Conservation (phyloP, 2,888 invertebrate genomes). For the Eristalis pertinax region DNA sequence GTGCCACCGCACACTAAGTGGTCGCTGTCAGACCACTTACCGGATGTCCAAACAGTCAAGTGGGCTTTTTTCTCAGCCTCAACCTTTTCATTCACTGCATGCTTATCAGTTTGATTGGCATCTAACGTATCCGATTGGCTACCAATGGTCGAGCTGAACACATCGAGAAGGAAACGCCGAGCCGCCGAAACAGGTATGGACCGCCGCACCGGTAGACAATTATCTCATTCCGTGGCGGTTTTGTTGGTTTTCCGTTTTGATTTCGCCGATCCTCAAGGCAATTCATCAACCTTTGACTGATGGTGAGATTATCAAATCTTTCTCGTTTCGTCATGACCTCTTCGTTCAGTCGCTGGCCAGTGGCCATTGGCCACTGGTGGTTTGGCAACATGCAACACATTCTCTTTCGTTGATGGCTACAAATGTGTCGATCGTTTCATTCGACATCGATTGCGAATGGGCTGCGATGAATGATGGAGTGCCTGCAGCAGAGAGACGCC, state of each 20-base stretch:
- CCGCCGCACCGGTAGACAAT: neutral
- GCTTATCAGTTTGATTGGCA: neutral
- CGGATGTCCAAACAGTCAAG: neutral
- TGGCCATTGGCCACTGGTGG: neutral
- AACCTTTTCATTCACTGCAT: neutral
- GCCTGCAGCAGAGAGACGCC: too few relatives aligned
- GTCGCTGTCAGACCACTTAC: neutral
- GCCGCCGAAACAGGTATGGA: neutral
- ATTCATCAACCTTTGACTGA: constrained; percentile 1
- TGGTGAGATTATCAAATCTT: neutral
- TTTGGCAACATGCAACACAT: neutral
- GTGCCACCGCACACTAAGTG: neutral
- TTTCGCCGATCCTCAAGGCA: neutral
- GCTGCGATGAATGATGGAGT: too few relatives aligned
- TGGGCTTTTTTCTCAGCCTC: neutral
- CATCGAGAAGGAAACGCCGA: too few relatives aligned
- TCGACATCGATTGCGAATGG: neutral
- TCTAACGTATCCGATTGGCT: neutral
- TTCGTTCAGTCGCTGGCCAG: neutral
- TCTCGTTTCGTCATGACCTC: neutral
- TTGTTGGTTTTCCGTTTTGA: neutral
- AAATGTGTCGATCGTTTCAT: neutral
- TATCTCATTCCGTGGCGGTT: neutral
- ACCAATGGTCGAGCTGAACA: neutral
- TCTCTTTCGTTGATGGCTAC: neutral